A percentile compares a stretch with the other conserved stretches of the same genome.
Evolutionary conservation across 2,113 vertebrate genomes (phyloP).

Genomic region (Steatornis caripensis): DNA sequence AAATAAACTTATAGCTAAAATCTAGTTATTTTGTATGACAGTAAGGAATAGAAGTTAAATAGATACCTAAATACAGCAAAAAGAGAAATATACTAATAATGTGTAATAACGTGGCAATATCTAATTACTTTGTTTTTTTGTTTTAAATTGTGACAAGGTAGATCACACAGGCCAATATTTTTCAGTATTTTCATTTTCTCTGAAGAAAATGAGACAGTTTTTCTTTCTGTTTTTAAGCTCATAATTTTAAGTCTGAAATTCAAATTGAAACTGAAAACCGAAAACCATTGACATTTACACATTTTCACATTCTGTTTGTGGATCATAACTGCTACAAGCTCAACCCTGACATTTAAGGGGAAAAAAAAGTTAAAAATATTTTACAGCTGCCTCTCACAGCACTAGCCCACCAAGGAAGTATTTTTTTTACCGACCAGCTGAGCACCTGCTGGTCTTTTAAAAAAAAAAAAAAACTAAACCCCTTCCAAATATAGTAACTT

Average conservation of each 20-base stretch:
- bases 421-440: not conserved
- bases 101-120: not conserved
- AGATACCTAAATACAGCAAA: not conserved
- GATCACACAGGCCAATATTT: fast-evolving
- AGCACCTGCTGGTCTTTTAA: not conserved
- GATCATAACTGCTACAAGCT: not conserved
- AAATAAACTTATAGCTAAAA: not conserved
- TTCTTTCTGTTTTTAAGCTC: not conserved
- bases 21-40: not conserved
- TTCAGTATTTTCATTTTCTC: not conserved
- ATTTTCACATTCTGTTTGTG: not conserved
- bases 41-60: not conserved
- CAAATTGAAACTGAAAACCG: too few relatives aligned
- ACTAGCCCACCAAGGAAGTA: not conserved
- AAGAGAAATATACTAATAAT: fast-evolving
- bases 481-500: not conserved
- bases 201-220: not conserved
- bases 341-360: not conserved
- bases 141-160: not conserved
- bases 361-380: not conserved
- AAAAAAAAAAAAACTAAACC: not conserved
- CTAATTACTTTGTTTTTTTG: too few relatives aligned
- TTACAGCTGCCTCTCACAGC: not conserved
- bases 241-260: not conserved
- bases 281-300: not conserved